These are phyloP conservation scores for Tribolium madens DNA, from an alignment of 1,140 invertebrate species.

Conservation along the genomic window DNA sequence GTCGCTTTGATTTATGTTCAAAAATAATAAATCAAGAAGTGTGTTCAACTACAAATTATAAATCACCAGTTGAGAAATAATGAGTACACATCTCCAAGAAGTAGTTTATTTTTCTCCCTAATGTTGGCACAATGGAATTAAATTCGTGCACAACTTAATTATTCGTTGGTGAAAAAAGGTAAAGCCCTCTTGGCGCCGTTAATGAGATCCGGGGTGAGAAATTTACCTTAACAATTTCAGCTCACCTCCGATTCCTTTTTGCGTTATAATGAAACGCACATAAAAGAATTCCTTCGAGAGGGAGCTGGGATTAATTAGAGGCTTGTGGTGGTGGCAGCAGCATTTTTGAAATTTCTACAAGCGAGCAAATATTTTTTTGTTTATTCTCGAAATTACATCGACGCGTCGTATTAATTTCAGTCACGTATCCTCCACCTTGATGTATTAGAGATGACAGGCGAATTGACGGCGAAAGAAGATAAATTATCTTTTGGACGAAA, in stretches of 20 bases:
- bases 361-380: conserved; percentile 47
- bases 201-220: background rate
- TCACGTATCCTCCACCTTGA: conserved; percentile 62
- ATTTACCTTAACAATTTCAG: background rate
- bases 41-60: background rate
- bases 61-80: background rate
- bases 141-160: background rate
- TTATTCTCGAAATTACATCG: conserved; percentile 59
- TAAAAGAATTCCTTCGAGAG: background rate
- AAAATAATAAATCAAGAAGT: background rate
- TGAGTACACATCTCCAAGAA: background rate
- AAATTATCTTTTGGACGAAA: conserved; percentile 55
- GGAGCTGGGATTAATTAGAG: background rate
- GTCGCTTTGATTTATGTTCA: background rate
- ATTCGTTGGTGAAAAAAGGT: background rate
- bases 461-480: conserved; percentile 62
- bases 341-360: too few species aligned
- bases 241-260: background rate
- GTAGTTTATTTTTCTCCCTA: background rate
- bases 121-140: background rate
- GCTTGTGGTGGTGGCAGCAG: too few species aligned
- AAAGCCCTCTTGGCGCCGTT: background rate
- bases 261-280: too few species aligned
- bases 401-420: conserved; percentile 62
- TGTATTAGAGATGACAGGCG: conserved; percentile 62